phyloP scores from a whole-genome alignment of 2,888 invertebrate genomes.

The Tinea trinotella region DNA sequence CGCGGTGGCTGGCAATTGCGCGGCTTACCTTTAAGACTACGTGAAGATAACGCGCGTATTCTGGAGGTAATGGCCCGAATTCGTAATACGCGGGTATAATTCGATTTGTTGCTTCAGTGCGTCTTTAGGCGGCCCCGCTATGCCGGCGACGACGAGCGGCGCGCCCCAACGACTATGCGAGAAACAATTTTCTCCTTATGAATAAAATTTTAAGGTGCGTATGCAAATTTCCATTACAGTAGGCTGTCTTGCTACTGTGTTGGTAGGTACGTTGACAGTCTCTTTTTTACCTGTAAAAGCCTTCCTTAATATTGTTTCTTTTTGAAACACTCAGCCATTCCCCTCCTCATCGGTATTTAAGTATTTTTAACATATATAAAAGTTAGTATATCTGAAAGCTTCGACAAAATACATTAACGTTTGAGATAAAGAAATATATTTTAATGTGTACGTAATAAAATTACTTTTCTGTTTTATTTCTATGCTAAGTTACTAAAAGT shows the following conservation, averaged over 20 bases:
- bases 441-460: too few species aligned
- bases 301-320: constrained; percentile 16
- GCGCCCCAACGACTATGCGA: constrained; percentile 31
- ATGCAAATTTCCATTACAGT: constrained; percentile 66
- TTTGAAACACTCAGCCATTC: constrained; percentile 11
- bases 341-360: not conserved
- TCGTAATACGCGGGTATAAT: constrained; percentile 27
- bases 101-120: constrained; percentile 20
- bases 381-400: too few species aligned
- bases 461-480: too few species aligned
- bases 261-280: constrained; percentile 7
- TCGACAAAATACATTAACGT: too few species aligned
- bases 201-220: constrained; percentile 68
- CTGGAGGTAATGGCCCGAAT: constrained; percentile 38
- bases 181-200: constrained; percentile 69
- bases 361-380: not conserved
- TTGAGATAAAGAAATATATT: too few species aligned
- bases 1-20: not conserved
- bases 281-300: constrained; percentile 18
- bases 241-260: constrained; percentile 32
- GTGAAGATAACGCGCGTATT: constrained; percentile 15
- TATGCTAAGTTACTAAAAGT: too few species aligned
- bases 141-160: constrained; percentile 20
- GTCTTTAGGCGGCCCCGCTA: constrained; percentile 1
- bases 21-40: constrained; percentile 10